Base-by-base conservation (phyloP, 2,888 invertebrate genomes). In the Drosophila putrida region DNA sequence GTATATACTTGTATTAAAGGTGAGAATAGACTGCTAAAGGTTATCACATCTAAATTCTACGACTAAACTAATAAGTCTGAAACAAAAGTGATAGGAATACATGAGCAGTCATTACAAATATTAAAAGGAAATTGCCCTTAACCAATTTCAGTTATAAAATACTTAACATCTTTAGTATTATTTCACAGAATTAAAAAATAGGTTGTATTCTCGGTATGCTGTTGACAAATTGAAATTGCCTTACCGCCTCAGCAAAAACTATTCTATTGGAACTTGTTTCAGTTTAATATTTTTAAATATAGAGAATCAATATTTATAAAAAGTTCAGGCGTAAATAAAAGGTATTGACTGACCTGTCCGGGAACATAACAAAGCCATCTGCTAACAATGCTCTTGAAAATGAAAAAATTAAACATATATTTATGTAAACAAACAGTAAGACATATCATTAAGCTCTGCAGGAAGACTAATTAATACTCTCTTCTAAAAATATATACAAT, bases 171-270 rank as follows among this genome's bases (percentile, higher is more conserved):
- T 41, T 53, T 41, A 4, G 1, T 41, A 20, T 33, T 2, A n/a
- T 6, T 31, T 13, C 1, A 20, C 8, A 4, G 15, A 3, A 25
- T n/a, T n/a, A 27, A 25, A 4, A 20, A 1, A 9, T 3, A 4
- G 6, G 15, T n/a, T 0, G n/a, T 6, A 33, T 46, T 9, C 27
- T 20, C 43, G 6, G 33, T 20, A n/a, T 69, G 53, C 43, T 54
- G 58, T 41, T 71, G 58, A 69, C 62, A 69, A 54, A 46, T 67
- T 68, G 13, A 57, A 57, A 61, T 61, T 68, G 38, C 33, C 47
- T 44, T 15, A 44, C n/a, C 27, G 25, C 20, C 28, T 11, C 27
- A 15, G 27, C 59, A 54, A 55, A 43, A 71, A 59, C 41, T 55
- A 60, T 71, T 36, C 20, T n/a, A 35, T 15, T 27, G 10, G 10